phyloP scores from a whole-genome alignment of 1,140 invertebrate genomes.

The Drosophila melanica region DNA sequence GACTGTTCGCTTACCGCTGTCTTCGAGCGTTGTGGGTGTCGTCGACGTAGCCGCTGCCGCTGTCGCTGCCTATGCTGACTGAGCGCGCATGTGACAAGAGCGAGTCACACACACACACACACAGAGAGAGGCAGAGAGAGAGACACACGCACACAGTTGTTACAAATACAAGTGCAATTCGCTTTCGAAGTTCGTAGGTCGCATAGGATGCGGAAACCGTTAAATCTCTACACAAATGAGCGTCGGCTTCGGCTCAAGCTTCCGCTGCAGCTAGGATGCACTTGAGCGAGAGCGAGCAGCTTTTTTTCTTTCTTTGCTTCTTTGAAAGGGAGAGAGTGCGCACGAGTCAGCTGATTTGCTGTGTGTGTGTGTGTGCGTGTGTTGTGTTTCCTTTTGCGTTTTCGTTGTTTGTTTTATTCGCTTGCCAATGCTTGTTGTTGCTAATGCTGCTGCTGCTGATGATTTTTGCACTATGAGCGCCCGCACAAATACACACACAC shows the following conservation, averaged over 20 bases:
- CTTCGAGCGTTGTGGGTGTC: constrained; percentile 50
- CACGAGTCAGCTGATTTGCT: constrained; percentile 59
- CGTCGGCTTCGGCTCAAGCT: constrained; percentile 20
- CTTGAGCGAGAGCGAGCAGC: constrained; percentile 9
- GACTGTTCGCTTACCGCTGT: constrained; percentile 51
- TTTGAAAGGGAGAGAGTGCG: constrained; percentile 32
- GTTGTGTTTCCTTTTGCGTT: constrained; percentile 28
- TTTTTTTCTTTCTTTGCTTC: background rate
- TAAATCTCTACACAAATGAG: constrained; percentile 47
- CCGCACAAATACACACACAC: constrained; percentile 29
- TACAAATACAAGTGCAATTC: constrained; percentile 22
- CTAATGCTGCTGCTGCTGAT: constrained; percentile 23
- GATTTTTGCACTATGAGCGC: constrained; percentile 48
- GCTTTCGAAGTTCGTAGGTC: constrained; percentile 46
- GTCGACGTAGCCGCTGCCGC: constrained; percentile 30
- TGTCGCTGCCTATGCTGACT: constrained; percentile 36
- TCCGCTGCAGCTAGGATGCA: constrained; percentile 46
- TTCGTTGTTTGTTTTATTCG: constrained; percentile 23
- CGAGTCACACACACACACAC: constrained; percentile 23
- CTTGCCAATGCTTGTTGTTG: constrained; percentile 25
- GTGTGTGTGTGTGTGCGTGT: background rate
- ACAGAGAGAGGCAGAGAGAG: background rate
- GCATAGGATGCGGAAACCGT: constrained; percentile 48
- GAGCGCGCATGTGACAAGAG: constrained; percentile 64
- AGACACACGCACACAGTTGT: constrained; percentile 5